Evolutionary conservation across 2,113 vertebrate species (phyloP).

Genomic region (Illadopsis cleaveri): DNA sequence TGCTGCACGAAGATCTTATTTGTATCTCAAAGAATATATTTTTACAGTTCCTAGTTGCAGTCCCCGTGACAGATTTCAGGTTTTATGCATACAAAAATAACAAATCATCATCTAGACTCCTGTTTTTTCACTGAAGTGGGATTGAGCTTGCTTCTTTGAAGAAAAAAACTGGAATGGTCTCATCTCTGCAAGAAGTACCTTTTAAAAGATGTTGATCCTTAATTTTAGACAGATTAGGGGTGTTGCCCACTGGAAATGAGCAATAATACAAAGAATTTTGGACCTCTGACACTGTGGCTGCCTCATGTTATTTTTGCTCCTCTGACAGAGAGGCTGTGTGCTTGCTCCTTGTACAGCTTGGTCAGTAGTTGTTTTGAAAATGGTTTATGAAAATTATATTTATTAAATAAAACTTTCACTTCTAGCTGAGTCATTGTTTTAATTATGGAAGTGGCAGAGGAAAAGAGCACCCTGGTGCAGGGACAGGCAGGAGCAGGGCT

Average conservation of each 20-base stretch:
- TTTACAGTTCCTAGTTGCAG: neutral
- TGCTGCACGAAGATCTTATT: neutral
- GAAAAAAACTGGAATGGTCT: neutral
- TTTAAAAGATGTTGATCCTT: neutral
- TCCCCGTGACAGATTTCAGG: neutral
- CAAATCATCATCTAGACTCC: neutral
- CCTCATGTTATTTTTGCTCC: slow-evolving; percentile 9
- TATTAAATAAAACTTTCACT: slow-evolving; percentile 84
- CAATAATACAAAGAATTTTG: slow-evolving; percentile 44
- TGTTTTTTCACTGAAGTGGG: neutral
- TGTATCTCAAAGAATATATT: neutral
- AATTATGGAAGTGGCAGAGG: neutral
- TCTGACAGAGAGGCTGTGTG: neutral
- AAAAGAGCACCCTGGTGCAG: neutral
- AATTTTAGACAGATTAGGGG: neutral
- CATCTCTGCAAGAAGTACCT: neutral
- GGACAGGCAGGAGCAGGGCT: neutral
- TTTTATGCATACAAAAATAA: neutral
- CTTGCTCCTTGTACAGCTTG: slow-evolving; percentile 62
- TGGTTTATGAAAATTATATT: slow-evolving; percentile 84
- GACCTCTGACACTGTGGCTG: slow-evolving; percentile 68
- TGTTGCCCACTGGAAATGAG: slow-evolving; percentile 19
- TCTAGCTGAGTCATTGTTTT: slow-evolving; percentile 25
- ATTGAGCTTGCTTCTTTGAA: neutral
- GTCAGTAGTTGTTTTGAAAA: slow-evolving; percentile 74